Evolutionary conservation across 2,113 vertebrate genomes (phyloP).

Genomic region (Pteruthius melanotis): DNA sequence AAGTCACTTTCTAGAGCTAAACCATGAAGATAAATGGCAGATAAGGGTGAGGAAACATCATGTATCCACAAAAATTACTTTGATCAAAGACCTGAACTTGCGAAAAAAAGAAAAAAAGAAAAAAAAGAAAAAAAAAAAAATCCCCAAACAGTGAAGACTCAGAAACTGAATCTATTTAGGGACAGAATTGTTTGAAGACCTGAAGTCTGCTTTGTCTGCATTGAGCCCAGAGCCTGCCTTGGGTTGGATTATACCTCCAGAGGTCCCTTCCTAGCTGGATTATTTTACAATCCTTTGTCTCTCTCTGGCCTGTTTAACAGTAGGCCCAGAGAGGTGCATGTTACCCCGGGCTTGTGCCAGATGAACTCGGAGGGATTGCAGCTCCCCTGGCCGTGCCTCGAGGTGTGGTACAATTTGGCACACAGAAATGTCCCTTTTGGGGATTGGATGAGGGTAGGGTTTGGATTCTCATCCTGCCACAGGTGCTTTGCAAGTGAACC

Average conservation of each 20-base stretch:
- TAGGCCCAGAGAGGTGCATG: neutral
- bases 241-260: neutral
- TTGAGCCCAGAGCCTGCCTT: neutral
- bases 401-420: neutral
- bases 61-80: neutral
- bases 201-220: neutral
- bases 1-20: neutral
- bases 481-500: neutral
- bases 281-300: neutral
- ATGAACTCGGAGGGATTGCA: neutral
- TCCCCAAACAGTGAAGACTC: neutral
- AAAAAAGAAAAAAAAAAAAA: neutral
- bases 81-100: neutral
- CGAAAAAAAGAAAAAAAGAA: neutral
- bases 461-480: neutral
- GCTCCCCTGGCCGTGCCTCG: neutral
- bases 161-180: neutral
- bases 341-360: neutral
- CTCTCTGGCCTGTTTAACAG: neutral
- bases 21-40: neutral
- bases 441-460: neutral
- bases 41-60: neutral
- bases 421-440: rapidly evolving
- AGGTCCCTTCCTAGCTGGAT: neutral
- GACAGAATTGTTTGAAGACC: neutral